Conservation (phyloP, 2,888 invertebrate species). For the Bombylius major region DNA sequence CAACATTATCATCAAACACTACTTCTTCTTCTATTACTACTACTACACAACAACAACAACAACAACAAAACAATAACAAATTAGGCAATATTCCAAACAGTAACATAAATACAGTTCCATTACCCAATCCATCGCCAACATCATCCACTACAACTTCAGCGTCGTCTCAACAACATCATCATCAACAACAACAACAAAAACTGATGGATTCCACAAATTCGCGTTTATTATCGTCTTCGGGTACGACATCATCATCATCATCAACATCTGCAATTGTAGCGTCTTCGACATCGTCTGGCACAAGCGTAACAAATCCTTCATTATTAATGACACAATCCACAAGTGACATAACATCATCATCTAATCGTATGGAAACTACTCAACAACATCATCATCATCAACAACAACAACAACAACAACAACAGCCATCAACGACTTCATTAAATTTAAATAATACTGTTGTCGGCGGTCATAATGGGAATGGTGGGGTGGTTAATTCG, state of each 20-base stretch:
- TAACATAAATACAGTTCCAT: conserved; percentile 13
- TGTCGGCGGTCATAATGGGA: conserved; percentile 23
- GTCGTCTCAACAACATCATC: conserved; percentile 3
- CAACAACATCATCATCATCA: not conserved
- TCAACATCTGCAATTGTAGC: conserved; percentile 4
- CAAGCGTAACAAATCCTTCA: conserved; percentile 4
- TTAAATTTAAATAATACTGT: conserved; percentile 8
- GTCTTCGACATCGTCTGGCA: conserved; percentile 6
- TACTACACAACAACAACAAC: conserved; percentile 14
- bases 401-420: conserved; percentile 5
- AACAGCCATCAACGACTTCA: not conserved
- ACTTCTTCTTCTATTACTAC: conserved; percentile 13
- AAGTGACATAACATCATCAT: conserved; percentile 1
- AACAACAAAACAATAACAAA: conserved; percentile 12
- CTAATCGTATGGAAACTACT: conserved; percentile 4
- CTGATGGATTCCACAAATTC: conserved; percentile 7
- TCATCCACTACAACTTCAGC: conserved; percentile 13
- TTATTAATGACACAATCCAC: conserved; percentile 2
- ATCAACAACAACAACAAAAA: conserved; percentile 5
- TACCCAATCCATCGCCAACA: conserved; percentile 20
- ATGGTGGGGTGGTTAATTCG: conserved; percentile 14
- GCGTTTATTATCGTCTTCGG: conserved; percentile 3
- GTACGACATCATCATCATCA: conserved; percentile 2
- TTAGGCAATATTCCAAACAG: conserved; percentile 11
- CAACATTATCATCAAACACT: conserved; percentile 15